Evolutionary conservation across 1,140 invertebrate species (phyloP).

Genomic region (Tetramorium simillimum): DNA sequence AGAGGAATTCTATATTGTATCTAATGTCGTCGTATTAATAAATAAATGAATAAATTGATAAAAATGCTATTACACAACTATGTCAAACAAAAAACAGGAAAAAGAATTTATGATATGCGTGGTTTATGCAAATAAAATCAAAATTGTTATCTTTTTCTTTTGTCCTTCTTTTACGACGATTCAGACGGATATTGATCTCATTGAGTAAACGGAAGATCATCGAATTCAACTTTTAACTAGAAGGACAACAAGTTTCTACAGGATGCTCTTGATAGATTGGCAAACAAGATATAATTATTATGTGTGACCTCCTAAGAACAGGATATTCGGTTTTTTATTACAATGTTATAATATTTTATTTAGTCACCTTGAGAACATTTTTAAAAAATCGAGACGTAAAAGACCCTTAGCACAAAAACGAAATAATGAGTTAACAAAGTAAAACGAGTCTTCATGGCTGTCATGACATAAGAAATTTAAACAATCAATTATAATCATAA

Average conservation of each 20-base stretch:
- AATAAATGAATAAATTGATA: too few species aligned
- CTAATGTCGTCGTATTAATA: neutral
- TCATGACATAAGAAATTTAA: neutral
- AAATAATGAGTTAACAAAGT: neutral
- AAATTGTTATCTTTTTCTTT: neutral
- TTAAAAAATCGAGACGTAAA: neutral
- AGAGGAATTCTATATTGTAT: neutral
- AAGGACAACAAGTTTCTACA: conserved; percentile 21
- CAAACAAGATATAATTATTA: neutral
- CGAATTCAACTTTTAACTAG: conserved; percentile 13
- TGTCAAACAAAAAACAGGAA: too few species aligned
- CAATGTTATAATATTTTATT: neutral
- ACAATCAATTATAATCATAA: neutral
- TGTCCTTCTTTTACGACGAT: neutral
- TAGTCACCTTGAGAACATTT: neutral
- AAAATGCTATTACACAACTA: too few species aligned
- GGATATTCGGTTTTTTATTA: neutral
- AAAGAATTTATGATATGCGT: too few species aligned
- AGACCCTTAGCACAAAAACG: neutral
- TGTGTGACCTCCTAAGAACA: neutral
- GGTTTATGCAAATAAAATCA: too few species aligned
- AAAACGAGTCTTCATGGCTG: neutral
- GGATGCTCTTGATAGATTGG: neutral
- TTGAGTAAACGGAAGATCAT: conserved; percentile 11
- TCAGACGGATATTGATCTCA: neutral